phyloP scores from a whole-genome alignment of 2,797 vertebrate species.

The Xiphorhynchus erythropygius region DNA sequence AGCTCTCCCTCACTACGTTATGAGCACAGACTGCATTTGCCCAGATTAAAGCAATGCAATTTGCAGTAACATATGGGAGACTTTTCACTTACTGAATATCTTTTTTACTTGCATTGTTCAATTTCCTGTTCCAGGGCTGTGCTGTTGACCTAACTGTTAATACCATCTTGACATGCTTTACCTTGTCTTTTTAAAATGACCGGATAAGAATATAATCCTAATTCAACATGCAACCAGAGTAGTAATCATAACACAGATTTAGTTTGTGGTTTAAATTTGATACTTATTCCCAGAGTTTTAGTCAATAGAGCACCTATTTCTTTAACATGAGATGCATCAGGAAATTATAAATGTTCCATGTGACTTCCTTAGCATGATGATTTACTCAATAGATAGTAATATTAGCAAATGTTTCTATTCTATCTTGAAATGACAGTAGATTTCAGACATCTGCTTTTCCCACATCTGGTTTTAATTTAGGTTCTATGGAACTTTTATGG shows the following conservation, averaged over 20 bases:
- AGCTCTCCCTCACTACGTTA: neutral
- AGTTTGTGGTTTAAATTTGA: neutral
- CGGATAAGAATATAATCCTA: neutral
- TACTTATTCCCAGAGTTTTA: neutral
- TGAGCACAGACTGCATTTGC: neutral
- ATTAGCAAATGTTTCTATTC: constrained; percentile 54
- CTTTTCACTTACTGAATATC: neutral
- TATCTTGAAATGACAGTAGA: constrained; percentile 32
- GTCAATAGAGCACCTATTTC: neutral
- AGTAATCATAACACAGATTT: neutral
- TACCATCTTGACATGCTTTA: neutral
- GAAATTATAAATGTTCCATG: constrained; percentile 27
- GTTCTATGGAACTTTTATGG: constrained; percentile 71
- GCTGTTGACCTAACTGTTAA: neutral
- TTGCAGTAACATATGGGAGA: neutral
- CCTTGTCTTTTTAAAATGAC: neutral
- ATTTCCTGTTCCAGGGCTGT: neutral
- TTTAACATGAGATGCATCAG: neutral
- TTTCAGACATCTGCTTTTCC: constrained; percentile 46
- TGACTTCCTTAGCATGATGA: constrained; percentile 21
- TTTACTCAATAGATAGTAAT: constrained; percentile 53
- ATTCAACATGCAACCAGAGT: neutral
- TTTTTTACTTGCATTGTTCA: neutral
- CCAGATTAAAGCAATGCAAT: neutral
- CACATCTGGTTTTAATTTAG: constrained; percentile 78